Base-by-base conservation (phyloP, 2,113 vertebrate species). In the Notothenia rossii region DNA sequence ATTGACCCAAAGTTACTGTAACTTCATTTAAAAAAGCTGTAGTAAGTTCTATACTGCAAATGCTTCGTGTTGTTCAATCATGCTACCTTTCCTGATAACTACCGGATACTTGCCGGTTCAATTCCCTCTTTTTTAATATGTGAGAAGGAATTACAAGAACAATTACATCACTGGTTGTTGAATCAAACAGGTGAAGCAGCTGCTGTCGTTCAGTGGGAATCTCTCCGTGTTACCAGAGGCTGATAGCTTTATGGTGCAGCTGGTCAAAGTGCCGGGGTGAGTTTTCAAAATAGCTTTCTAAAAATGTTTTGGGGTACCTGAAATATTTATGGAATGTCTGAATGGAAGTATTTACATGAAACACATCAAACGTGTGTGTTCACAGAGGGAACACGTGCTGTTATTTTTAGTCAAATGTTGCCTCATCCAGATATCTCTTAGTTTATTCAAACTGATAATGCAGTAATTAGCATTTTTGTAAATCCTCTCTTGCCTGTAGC, bases 181-280 rank as follows among this genome's bases (percentile, higher is more conserved):
- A 59, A 20, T 1, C 48, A 10, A 36, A 2, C 86, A 97, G 96
- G 87, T 95, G 71, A 94, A 94, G 88, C 90, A 85, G 76, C 88
- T 97, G 64, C 40, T 75, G 53, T 87, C 92, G 0, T 96, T 94
- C 84, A 91, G 71, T 15, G 96, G 95, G 10, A 91, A 93, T 59
- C 60, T 81, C 0, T 85, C 67, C 2, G 79, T 49, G 29, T 83
- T 97, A 45, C 79, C 94, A 0, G 96, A 96, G 40, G 93, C 96
- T 0, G 96, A 97, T 36, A 88, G 84, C 51, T 96, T 97, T 77
- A 93, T 96, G 88, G 91, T 95, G 82, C 92, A 94, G 79, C 90
- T 97, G 22, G 84, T 95, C 20, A 92, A 91, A 67, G 85, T 96
- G 59, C 91, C 93, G 8, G 88, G 94, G 96, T 96, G 75, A 82